Evolutionary conservation across 2,113 vertebrate genomes (phyloP), one percentile per base, ranked within the genome.

Genomic region (Oostethus manadensis): DNA sequence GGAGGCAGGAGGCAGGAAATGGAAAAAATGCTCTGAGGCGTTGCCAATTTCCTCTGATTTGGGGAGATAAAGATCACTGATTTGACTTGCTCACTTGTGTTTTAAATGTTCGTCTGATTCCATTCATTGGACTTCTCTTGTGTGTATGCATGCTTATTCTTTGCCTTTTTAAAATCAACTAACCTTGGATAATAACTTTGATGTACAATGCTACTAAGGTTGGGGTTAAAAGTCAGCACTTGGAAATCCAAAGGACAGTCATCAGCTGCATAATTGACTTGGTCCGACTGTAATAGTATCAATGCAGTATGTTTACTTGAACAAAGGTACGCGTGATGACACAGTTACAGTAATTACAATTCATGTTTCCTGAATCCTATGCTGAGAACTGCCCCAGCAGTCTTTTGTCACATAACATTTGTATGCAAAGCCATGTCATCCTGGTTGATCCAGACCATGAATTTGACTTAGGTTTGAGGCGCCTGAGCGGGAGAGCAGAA

Each of bases 31-130:
- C 72, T 72, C 58, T 78, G 74, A 80, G 74, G 66, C 61, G 47
- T 58, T 58, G 70, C 77, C 73, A 78, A 60, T 63, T 86, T 87
- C 79, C 82, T 83, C 70, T 74, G 67, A 79, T 74, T 63, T 51
- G 78, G 69, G 58, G 60, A 64, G 43, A 62, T 58, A 62, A 61
- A 29, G 47, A 58, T 59, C 61, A 62, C 66, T 6, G 3, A 33
- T 33, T 33, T 33, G 29, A 33, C 29, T 33, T 33, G 3, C 10
- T 21, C 18, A 13, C 18, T 18, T 22, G 18, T 44, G 16, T 20
- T n/a, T 43, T n/a, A 45, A 29, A 13, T 35, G 42, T 50, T 49
- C 23, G 45, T 29, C 35, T 43, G 33, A 26, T 45, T 11, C 16
- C 11, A 48, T 7, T 22, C 10, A 15, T 51, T 8, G n/a, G 10